phyloP scores from a whole-genome alignment of 2,113 vertebrate genomes.

The Pontoporia blainvillei region DNA sequence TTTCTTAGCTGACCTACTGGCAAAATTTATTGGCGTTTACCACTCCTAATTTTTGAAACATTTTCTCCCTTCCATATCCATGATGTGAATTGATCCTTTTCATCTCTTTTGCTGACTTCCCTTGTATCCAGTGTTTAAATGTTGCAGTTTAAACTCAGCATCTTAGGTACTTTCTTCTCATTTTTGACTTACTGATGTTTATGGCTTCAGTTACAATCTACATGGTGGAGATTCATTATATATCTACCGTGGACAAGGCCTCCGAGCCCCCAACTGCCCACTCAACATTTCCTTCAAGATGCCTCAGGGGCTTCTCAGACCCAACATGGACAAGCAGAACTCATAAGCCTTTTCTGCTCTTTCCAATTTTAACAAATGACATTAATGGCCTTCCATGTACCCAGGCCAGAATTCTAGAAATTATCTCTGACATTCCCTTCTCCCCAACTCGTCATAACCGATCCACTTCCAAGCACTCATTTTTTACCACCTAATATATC shows the following conservation, averaged over 20 bases:
- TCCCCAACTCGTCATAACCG: neutral
- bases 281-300: neutral
- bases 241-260: neutral
- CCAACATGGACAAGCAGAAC: neutral
- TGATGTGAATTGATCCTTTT: neutral
- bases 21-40: neutral
- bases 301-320: neutral
- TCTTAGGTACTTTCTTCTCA: neutral
- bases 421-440: neutral
- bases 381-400: neutral
- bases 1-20: neutral
- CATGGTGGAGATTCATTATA: neutral
- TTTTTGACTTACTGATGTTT: neutral
- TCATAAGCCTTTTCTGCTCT: neutral
- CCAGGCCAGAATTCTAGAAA: neutral
- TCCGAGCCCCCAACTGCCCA: neutral
- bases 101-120: neutral
- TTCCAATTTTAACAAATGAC: neutral
- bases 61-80: neutral
- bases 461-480: neutral
- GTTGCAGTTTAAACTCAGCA: neutral
- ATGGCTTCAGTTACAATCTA: neutral
- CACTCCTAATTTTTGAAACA: neutral
- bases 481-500: neutral
- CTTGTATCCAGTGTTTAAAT: neutral